These are phyloP conservation scores for Drosophila busckii DNA, from an alignment of 1,140 invertebrate species.

Conservation along the genomic window DNA sequence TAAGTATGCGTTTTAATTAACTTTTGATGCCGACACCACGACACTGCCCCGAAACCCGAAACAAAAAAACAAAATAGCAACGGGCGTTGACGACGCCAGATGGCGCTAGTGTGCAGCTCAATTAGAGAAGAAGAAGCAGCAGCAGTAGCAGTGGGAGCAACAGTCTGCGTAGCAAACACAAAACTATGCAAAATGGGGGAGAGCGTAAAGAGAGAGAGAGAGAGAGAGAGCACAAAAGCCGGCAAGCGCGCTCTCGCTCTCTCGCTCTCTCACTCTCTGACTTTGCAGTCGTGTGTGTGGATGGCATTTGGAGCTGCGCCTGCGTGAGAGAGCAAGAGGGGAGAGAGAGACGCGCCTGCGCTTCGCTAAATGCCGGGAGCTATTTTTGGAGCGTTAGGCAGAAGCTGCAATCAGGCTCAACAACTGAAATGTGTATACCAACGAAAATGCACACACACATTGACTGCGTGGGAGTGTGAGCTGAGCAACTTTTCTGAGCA, in stretches of 20 bases:
- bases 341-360: slow-evolving; percentile 26
- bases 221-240: slow-evolving; percentile 37
- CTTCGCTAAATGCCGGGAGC: slow-evolving; percentile 42
- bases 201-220: neutral
- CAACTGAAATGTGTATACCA: slow-evolving; percentile 59
- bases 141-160: slow-evolving; percentile 16
- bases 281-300: slow-evolving; percentile 53
- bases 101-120: slow-evolving; percentile 13
- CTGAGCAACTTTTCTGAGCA: no score
- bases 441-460: slow-evolving; percentile 13
- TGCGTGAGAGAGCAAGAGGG: slow-evolving; percentile 15
- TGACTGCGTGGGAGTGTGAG: neutral
- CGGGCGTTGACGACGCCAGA: slow-evolving; percentile 5
- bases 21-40: slow-evolving; percentile 51
- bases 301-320: slow-evolving; percentile 17
- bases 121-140: no score
- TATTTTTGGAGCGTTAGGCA: slow-evolving; percentile 1
- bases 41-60: slow-evolving; percentile 4
- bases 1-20: slow-evolving; percentile 70
- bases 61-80: neutral
- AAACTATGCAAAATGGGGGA: no score
- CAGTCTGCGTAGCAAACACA: slow-evolving; percentile 3
- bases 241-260: slow-evolving; percentile 13
- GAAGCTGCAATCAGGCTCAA: slow-evolving; percentile 50
- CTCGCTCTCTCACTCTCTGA: neutral